A percentile compares a stretch with the other conserved stretches of the same genome.
phyloP scores from a whole-genome alignment of 1,140 invertebrate species.

The Chrysomallon squamiferum region DNA sequence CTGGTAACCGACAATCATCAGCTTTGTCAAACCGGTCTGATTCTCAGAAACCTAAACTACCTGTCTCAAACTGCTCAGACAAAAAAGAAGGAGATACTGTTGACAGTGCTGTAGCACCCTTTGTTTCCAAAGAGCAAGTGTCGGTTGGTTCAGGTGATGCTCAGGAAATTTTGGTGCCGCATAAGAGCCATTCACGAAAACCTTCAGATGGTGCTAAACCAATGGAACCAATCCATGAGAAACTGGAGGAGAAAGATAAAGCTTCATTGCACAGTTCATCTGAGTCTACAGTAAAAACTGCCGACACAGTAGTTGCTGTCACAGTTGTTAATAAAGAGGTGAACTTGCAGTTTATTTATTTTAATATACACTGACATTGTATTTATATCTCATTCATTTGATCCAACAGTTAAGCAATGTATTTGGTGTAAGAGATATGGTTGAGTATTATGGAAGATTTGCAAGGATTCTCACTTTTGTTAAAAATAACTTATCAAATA shows the following conservation, averaged over 20 bases:
- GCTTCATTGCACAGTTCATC: neutral
- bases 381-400: too few relatives aligned
- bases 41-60: neutral
- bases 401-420: too few relatives aligned
- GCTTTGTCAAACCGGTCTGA: constrained; percentile 3
- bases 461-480: too few relatives aligned
- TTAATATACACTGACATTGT: too few relatives aligned
- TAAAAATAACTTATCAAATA: too few relatives aligned
- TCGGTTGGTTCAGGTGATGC: constrained; percentile 7
- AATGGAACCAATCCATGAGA: constrained; percentile 45
- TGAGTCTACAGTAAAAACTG: neutral
- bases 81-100: neutral
- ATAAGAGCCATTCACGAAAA: constrained; percentile 21
- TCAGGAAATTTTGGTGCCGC: constrained; percentile 5
- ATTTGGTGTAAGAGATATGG: too few relatives aligned
- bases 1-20: constrained; percentile 11
- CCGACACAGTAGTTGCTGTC: constrained; percentile 37
- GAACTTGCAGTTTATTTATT: neutral
- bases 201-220: constrained; percentile 31
- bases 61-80: neutral
- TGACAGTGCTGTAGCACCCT: neutral
- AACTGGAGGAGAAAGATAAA: constrained; percentile 1
- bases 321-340: constrained; percentile 31
- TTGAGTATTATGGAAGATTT: too few relatives aligned
- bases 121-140: too few relatives aligned